These are phyloP conservation scores for Electrophaes corylata DNA, from an alignment of 2,888 invertebrate genomes.

Conservation along the genomic window DNA sequence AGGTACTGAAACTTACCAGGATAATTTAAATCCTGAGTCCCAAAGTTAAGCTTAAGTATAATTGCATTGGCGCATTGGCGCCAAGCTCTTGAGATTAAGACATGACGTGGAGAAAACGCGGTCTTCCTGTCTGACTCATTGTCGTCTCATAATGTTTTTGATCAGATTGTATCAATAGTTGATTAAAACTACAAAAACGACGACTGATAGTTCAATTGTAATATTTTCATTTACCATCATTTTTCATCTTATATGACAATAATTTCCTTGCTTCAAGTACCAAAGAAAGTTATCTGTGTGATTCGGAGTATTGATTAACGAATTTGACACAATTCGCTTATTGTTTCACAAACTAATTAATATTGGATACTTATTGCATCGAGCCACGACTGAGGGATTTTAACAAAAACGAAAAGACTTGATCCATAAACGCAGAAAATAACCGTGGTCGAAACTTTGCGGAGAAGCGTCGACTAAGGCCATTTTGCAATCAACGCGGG, in stretches of 20 bases:
- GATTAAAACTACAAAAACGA: neutral
- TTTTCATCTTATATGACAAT: conserved; percentile 51
- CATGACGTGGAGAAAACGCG: conserved; percentile 49
- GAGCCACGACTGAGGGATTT: too few relatives aligned
- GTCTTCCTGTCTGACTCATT: conserved; percentile 55
- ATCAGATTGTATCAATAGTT: conserved; percentile 21
- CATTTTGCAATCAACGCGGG: too few relatives aligned
- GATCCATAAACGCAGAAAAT: too few relatives aligned
- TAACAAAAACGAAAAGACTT: too few relatives aligned
- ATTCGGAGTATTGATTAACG: conserved; percentile 37
- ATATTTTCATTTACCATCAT: conserved; percentile 57
- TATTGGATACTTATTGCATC: too few relatives aligned
- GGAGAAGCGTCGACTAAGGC: too few relatives aligned
- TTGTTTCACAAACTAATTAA: neutral
- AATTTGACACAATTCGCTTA: conserved; percentile 7
- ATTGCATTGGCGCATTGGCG: conserved; percentile 55
- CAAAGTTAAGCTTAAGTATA: conserved; percentile 42
- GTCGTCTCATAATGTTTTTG: conserved; percentile 22
- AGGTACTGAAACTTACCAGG: neutral
- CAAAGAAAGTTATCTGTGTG: conserved; percentile 47
- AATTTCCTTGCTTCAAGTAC: conserved; percentile 56
- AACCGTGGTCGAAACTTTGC: too few relatives aligned
- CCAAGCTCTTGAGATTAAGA: conserved; percentile 48
- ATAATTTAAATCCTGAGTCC: neutral
- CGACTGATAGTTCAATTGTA: conserved; percentile 38